These are phyloP conservation scores for Leucoraja ocellata DNA, from an alignment of 2,797 vertebrate species.

Conservation along the genomic window DNA sequence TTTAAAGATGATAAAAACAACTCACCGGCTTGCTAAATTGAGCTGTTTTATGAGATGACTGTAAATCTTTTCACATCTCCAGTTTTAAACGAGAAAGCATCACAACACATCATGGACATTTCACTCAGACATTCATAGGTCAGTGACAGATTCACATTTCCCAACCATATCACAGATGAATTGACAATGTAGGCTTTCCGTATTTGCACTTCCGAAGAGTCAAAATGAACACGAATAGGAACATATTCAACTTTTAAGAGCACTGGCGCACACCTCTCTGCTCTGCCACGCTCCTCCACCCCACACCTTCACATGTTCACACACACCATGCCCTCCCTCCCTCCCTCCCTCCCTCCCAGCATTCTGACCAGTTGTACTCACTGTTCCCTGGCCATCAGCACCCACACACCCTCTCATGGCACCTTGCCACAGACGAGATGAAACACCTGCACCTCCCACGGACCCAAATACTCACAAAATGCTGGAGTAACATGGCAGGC, in stretches of 20 bases:
- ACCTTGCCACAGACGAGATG: neutral
- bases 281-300: too few species aligned
- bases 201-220: neutral
- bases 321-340: neutral
- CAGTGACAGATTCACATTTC: neutral
- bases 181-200: neutral
- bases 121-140: neutral
- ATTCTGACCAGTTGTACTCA: neutral
- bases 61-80: neutral
- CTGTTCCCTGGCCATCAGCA: too few species aligned
- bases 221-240: neutral
- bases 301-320: neutral
- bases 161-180: neutral
- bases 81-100: neutral
- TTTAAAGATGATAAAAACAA: too few species aligned
- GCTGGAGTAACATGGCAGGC: too few species aligned
- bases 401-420: neutral
- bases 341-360: neutral
- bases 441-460: neutral
- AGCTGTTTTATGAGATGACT: neutral
- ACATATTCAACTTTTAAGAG: neutral
- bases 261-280: too few species aligned
- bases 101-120: neutral
- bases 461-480: too few species aligned
- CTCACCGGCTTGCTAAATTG: neutral